phyloP scores from a whole-genome alignment of 2,797 vertebrate genomes.

The Mus caroli region DNA sequence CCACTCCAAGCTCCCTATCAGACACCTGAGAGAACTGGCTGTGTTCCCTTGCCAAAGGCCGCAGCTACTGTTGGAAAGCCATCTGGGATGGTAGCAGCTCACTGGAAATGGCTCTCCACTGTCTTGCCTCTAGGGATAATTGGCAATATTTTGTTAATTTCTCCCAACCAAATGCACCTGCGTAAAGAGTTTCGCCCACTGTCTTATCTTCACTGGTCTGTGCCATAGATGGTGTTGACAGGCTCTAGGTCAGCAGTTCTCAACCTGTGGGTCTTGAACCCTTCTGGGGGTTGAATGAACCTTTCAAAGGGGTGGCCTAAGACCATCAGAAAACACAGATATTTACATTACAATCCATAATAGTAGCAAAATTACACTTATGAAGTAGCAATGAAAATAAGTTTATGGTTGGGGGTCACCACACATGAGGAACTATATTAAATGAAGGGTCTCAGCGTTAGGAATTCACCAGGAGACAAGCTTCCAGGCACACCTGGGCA shows the following conservation, averaged over 20 bases:
- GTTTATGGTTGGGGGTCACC: neutral
- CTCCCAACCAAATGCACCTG: neutral
- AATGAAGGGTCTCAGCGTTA: neutral
- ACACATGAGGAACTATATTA: neutral
- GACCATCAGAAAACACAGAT: neutral
- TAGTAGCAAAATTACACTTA: neutral
- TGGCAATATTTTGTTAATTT: neutral
- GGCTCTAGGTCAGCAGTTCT: neutral
- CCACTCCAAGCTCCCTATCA: neutral
- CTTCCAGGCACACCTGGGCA: neutral
- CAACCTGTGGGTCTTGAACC: neutral
- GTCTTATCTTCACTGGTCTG: neutral
- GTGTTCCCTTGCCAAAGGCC: slow-evolving; percentile 30
- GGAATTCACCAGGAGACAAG: neutral
- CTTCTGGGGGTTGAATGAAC: neutral
- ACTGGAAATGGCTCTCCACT: neutral
- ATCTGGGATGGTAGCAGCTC: neutral
- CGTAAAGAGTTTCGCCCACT: neutral
- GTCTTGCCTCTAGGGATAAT: neutral
- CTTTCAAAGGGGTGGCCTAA: neutral
- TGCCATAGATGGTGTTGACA: neutral
- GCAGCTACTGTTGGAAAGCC: neutral
- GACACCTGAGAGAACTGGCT: neutral
- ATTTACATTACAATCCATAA: neutral
- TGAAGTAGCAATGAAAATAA: neutral